Base-by-base conservation (phyloP, 2,113 vertebrate species). In the Brachypodius melanocephalos region DNA sequence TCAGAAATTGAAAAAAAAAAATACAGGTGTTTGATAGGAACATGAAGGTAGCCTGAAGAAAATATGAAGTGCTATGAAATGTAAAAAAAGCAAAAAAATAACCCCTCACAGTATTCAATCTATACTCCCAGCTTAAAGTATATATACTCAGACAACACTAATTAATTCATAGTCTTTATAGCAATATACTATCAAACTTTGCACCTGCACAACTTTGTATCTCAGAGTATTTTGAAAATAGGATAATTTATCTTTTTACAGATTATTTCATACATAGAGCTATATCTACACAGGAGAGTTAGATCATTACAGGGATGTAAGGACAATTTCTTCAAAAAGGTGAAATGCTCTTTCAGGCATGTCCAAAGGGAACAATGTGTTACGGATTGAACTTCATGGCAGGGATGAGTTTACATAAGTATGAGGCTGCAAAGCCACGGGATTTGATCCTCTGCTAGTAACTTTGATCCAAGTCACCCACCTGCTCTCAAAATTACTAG, bases 171-270 rank as follows among this genome's bases (percentile, higher is more conserved):
- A 93, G 80, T 72, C 67, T 78, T 78, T 85, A 16, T 51, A 96
- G 86, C 89, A 85, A 79, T 78, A 89, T 36, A 78, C 42, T 88
- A 86, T 85, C 71, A 59, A 74, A 91, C 88, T 84, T 90, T 73
- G 52, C 90, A 87, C 93, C 59, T 95, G 91, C 85, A 95, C 90
- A 92, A 72, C 89, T 73, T 95, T 96, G 73, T 93, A 96, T 96
- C 69, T 91, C 90, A 93, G 92, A 95, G 61, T 93, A 95, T 96
- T 97, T 95, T 95, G 76, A 95, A 92, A 95, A 95, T 93, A 95
- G 83, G 66, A 57, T 88, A 93, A 96, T 85, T 95, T 95, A 93
- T 94, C 84, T 92, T 94, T 91, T 92, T 93, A 92, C 43, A 82
- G 55, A 71, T 55, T 93, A 92, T 89, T 95, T 81, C 91, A 46